Conservation (phyloP, 2,113 vertebrate species). For the Callionymus lyra region DNA sequence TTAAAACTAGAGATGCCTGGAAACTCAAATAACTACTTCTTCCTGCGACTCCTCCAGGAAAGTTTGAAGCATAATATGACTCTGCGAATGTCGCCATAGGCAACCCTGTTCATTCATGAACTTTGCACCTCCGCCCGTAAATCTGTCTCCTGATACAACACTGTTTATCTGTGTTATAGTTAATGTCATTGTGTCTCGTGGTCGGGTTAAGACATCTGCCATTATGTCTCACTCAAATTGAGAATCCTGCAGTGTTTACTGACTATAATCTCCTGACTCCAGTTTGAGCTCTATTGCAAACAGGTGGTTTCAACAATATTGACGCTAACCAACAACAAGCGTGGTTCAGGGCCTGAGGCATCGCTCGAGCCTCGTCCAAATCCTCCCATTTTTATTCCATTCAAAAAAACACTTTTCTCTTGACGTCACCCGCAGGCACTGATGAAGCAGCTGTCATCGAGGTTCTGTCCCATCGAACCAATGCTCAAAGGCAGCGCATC, state of each 20-base stretch:
- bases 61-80: conserved; percentile 15
- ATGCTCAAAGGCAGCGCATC: conserved; percentile 84
- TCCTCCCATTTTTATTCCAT: neutral
- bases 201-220: neutral
- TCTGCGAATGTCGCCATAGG: conserved; percentile 4
- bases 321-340: conserved; percentile 11
- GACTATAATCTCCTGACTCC: conserved; percentile 46
- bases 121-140: conserved; percentile 1
- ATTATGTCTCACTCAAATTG: neutral
- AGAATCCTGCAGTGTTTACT: conserved; percentile 14
- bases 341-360: conserved; percentile 2
- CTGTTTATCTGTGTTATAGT: neutral
- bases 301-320: conserved; percentile 17
- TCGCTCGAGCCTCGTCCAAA: neutral
- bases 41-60: conserved; percentile 21
- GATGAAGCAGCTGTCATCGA: conserved; percentile 77
- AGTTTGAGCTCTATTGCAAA: conserved; percentile 23
- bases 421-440: conserved; percentile 68
- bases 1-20: conserved; percentile 5
- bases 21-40: conserved; percentile 9
- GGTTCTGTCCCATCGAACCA: conserved; percentile 67
- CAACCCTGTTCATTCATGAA: neutral
- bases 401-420: neutral
- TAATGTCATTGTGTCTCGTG: too few relatives aligned
- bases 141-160: neutral